phyloP scores from a whole-genome alignment of 2,888 invertebrate species.

The Crematogaster levior region DNA sequence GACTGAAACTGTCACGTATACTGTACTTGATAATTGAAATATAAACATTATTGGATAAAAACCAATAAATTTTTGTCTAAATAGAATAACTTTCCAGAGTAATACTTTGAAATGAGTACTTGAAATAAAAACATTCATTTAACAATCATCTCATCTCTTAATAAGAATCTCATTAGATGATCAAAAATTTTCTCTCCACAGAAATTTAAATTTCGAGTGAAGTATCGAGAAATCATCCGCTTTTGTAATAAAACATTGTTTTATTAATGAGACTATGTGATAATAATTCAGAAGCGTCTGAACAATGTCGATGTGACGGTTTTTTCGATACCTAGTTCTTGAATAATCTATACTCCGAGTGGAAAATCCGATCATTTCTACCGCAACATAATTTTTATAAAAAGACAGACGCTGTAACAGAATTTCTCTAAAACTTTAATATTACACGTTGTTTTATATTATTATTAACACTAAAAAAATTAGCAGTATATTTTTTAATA shows the following conservation, averaged over 20 bases:
- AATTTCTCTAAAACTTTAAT: not conserved
- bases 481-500: not conserved
- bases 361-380: not conserved
- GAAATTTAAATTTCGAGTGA: not conserved
- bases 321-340: constrained; percentile 15
- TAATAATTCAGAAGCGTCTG: constrained; percentile 38
- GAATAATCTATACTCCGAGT: constrained; percentile 11
- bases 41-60: not conserved
- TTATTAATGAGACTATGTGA: constrained; percentile 17
- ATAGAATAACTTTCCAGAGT: not conserved
- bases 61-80: not conserved
- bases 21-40: not conserved
- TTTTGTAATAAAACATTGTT: not conserved
- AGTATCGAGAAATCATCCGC: not conserved
- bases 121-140: not conserved
- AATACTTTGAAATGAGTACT: not conserved
- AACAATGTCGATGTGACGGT: not conserved
- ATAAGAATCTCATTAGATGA: not conserved
- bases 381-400: constrained; percentile 16
- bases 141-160: not conserved
- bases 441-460: not conserved
- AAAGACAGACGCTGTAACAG: not conserved
- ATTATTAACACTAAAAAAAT: not conserved
- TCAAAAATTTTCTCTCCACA: not conserved
- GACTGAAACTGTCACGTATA: constrained; percentile 10